Evolutionary conservation across 2,797 vertebrate species (phyloP).

Genomic region (Parauchenoglanis ngamensis): DNA sequence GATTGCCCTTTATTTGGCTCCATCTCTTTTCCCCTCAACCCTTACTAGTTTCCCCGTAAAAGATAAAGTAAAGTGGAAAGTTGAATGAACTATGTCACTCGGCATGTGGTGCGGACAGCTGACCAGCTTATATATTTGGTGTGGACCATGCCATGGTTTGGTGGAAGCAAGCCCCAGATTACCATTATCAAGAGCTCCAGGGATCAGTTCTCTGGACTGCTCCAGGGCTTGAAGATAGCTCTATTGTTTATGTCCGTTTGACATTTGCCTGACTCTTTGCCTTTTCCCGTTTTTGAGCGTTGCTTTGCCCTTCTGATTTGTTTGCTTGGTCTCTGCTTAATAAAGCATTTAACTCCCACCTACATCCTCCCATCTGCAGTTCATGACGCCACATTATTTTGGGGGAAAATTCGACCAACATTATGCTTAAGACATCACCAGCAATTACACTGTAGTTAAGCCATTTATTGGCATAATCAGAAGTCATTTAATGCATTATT

Average conservation of each 20-base stretch:
- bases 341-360: too few relatives aligned
- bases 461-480: slow-evolving; percentile 7
- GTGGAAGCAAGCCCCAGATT: background rate
- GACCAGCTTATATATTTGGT: background rate
- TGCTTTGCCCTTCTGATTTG: background rate
- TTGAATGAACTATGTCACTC: background rate
- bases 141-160: background rate
- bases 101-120: background rate
- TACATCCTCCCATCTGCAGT: background rate
- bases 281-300: background rate
- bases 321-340: background rate
- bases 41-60: background rate
- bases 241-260: background rate
- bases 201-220: background rate
- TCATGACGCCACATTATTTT: background rate
- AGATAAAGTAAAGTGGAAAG: background rate
- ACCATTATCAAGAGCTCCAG: background rate
- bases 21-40: background rate
- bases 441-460: background rate
- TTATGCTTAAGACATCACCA: background rate
- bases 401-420: background rate
- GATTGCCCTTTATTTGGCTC: background rate
- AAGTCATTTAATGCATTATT: background rate
- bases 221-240: background rate
- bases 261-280: background rate